Base-by-base conservation (phyloP, 23 tunicate genomes). In the Clavelina lepadiformis region DNA sequence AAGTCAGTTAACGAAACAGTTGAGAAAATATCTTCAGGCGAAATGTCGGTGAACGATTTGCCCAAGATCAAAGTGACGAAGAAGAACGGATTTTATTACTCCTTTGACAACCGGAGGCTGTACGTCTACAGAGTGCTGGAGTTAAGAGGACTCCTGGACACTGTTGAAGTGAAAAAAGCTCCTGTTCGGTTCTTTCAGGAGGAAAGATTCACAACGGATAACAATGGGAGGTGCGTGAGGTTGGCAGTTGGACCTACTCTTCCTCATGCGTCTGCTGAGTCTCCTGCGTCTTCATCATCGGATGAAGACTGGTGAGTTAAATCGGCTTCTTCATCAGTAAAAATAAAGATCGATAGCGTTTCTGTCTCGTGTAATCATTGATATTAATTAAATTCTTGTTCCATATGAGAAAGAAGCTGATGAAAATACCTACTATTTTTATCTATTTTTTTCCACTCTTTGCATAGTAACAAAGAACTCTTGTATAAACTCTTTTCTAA, bases 91-190 rank as follows among this genome's bases (percentile, higher is more conserved):
- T 33, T 5, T 25, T 69, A 69, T 34, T 69, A 54, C 35, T 49
- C 63, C 26, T 69, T 69, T 31, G 75, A 69, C 47, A 69, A 69
- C 31, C 45, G 75, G 18, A n/a, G 75, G n/a, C 55, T 69, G 24
- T 69, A 69, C 49, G 63, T 69, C 5, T 69, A 52, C 33, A 30
- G 75, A 69, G 75, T 69, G 23, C 30, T 69, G 47, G 33, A 69
- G 18, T 33, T 15, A 6, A 26, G 47, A 8, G 75, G 75, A 26
- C 3, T 21, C 4, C 22, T 66, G 15, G 57, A 66, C 18, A 46
- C 18, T 11, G 22, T 46, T 7, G 30, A 8, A 66, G 72, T 66
- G 30, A 46, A 66, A n/a, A 18, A 46, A 26, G 72, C 57, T 24
- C 57, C 72, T 18, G 15, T 66, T 36, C 26, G 72, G 2, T 2